Evolutionary conservation across 2,113 vertebrate species (phyloP), one percentile per base, ranked within the genome.

Genomic region (Salvelinus sp.): DNA sequence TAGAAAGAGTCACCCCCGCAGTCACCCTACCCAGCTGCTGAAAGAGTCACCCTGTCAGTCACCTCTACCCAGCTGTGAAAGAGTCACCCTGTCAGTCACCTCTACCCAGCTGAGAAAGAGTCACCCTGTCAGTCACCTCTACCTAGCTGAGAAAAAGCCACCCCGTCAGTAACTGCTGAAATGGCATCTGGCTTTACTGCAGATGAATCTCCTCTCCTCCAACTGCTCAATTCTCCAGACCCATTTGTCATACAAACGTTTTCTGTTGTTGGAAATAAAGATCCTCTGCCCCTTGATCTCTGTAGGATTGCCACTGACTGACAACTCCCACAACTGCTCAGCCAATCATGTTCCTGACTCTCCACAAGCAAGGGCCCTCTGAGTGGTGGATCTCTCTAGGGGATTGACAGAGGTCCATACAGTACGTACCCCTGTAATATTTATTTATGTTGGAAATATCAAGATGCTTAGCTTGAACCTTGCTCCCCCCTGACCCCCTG

Each of bases 361-460:
- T 57, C 66, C 7, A 16, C 30, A 77, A 77, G 47, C 73, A 83
- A 87, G 33, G 75, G 82, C 82, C 69, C 63, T 38, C 13, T 12
- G 63, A 25, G 76, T 79, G 60, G 47, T 27, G 6, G 75, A 81
- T 73, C 66, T 73, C n/a, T 50, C 78, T 74, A 70, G 74, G 69
- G 79, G 80, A 80, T 73, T 73, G 10, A 62, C 70, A 10, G 69
- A 58, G 62, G 60, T 66, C 25, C 1, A 7, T 63, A 62, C 73
- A 72, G 81, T 82, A 16, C 64, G 6, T 23, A 12, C n/a, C 4
- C 65, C 27, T 18, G 27, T 2, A 67, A 65, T 27, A n/a, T 82
- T 74, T 88, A 88, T 89, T 90, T 86, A 87, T 90, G 77, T 38
- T 48, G 68, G 69, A 87, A 87, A 90, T 86, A 87, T 86, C 82